Base-by-base conservation (phyloP, 2,888 invertebrate genomes). In the Lomographa bimaculata region DNA sequence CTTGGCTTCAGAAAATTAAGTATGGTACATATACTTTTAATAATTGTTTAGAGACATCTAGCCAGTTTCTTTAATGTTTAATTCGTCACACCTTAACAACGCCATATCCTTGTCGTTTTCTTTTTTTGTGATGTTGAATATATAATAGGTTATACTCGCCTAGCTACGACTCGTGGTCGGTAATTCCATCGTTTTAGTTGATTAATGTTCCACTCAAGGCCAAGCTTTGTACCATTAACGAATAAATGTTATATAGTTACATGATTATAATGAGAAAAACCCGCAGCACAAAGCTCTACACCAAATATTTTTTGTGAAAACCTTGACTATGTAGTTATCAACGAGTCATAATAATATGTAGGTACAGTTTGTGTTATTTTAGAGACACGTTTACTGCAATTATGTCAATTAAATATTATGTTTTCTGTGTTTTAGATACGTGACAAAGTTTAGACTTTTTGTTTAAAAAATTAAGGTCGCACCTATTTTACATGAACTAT, bases 201-300 rank as follows among this genome's bases (percentile, higher is more conserved):
- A 20, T 20, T 17, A 11, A 27, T 41, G 23, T 24, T 2, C 17
- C 23, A 18, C 33, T 33, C 42, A 43, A 27, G 42, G 42, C 37
- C 42, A 37, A 26, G 30, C 35, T 25, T 30, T 30, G 35, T 30
- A 41, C 41, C 24, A n/a, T n/a, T n/a, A 41, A 34, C 17, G 18
- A 32, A 42, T 23, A n/a, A 19, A 26, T 34, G 34, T 23, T 19
- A 28, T 20, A 24, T 40, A 24, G 10, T 24, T 25, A 27, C 26
- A 29, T 17, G 12, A 35, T 40, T 28, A 28, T 24, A 14, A 29
- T 35, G 35, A 24, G 28, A 28, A 25, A 32, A 41, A 18, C 19
- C 27, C 24, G 34, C 18, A 29, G 7, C 29, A 12, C 7, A 5
- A 3, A 14, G 16, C n/a, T 20, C 14, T 26, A 4, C 10, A 26